A percentile compares a stretch with the other conserved stretches of the same genome.
phyloP scores from a whole-genome alignment of 2,888 invertebrate species.

The Periphyllus acericola region DNA sequence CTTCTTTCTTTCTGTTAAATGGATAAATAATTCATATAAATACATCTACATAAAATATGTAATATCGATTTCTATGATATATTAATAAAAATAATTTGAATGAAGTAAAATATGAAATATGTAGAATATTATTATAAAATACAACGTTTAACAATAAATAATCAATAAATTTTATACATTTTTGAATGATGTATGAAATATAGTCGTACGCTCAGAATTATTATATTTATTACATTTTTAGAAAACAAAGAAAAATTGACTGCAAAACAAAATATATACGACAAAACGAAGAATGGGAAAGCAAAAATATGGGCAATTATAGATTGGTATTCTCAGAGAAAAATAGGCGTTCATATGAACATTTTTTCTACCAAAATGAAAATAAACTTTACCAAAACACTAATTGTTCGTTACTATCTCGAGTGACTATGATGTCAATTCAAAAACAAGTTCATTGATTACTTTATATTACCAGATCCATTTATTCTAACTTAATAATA shows the following conservation, averaged over 20 bases:
- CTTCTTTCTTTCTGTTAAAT: too few relatives aligned
- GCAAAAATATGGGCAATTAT: constrained; percentile 54
- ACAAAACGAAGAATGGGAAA: constrained; percentile 33
- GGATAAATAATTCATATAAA: too few relatives aligned
- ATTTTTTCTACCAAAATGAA: constrained; percentile 36
- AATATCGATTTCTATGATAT: too few relatives aligned
- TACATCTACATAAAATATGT: too few relatives aligned
- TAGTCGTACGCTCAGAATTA: too few relatives aligned
- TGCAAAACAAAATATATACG: constrained; percentile 1
- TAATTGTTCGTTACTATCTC: not conserved
- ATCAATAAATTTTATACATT: not conserved
- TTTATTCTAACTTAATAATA: not conserved
- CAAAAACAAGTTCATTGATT: not conserved
- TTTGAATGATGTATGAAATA: not conserved
- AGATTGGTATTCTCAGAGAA: constrained; percentile 43
- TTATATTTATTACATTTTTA: not conserved
- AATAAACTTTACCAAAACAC: constrained; percentile 2
- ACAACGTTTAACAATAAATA: not conserved
- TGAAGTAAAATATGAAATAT: not conserved
- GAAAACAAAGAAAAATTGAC: not conserved
- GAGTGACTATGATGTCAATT: not conserved
- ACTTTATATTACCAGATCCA: not conserved
- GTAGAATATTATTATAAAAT: too few relatives aligned
- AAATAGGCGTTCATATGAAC: constrained; percentile 19
- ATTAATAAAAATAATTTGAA: not conserved